Evolutionary conservation across 2,888 invertebrate species (phyloP).

Genomic region (Synergus gifuensis): DNA sequence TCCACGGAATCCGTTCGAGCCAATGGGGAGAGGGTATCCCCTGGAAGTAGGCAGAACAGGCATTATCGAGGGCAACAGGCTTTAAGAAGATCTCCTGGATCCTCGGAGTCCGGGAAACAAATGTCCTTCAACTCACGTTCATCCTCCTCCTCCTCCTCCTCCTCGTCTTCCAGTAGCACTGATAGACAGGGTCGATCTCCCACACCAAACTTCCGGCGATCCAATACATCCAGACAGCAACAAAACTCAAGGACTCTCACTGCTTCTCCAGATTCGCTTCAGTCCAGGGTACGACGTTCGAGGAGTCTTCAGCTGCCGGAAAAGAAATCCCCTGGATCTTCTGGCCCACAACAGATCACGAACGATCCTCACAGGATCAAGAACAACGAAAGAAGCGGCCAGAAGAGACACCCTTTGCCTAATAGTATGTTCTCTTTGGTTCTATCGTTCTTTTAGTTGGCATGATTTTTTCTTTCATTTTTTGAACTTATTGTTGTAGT

Average conservation of each 20-base stretch:
- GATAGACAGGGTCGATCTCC: slow-evolving; percentile 69
- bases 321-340: slow-evolving; percentile 78
- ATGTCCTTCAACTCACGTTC: slow-evolving; percentile 67
- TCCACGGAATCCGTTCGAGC: slow-evolving; percentile 71
- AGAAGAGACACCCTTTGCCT: slow-evolving; percentile 68
- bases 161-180: slow-evolving; percentile 70
- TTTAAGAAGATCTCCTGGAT: slow-evolving; percentile 72
- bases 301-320: slow-evolving; percentile 84
- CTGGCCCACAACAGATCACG: slow-evolving; percentile 69
- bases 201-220: slow-evolving; percentile 69
- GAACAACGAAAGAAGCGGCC: slow-evolving; percentile 69
- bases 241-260: slow-evolving; percentile 67
- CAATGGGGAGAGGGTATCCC: slow-evolving; percentile 67
- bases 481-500: neutral
- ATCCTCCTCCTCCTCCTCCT: slow-evolving; percentile 70
- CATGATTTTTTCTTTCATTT: neutral
- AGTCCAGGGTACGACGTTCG: slow-evolving; percentile 78
- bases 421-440: slow-evolving; percentile 66
- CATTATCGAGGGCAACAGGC: slow-evolving; percentile 65
- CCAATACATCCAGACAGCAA: slow-evolving; percentile 63
- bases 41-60: slow-evolving; percentile 63
- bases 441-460: slow-evolving; percentile 11
- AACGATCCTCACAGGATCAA: slow-evolving; percentile 76
- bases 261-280: slow-evolving; percentile 70
- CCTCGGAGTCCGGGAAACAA: slow-evolving; percentile 71